Evolutionary conservation across 2,797 vertebrate species (phyloP).

Genomic region (Macropus fuliginosus): DNA sequence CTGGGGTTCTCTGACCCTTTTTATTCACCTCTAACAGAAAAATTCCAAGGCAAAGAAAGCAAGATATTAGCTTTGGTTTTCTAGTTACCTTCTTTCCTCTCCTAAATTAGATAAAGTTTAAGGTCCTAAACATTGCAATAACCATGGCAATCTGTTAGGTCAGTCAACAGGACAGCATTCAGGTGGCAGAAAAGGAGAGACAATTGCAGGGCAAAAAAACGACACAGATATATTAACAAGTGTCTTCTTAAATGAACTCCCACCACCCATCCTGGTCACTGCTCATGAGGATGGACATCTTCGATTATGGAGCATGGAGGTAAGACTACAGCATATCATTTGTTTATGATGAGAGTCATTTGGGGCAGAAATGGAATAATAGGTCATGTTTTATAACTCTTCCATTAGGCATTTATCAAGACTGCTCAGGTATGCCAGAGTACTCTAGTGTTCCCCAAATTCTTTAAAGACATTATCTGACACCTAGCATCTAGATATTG

Average conservation of each 20-base stretch:
- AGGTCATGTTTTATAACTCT: background rate
- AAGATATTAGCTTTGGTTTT: background rate
- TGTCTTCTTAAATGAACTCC: background rate
- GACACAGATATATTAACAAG: no score
- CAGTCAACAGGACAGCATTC: conserved; percentile 52
- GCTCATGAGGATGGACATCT: conserved; percentile 82
- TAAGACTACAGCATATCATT: conserved; percentile 36
- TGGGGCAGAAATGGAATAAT: background rate
- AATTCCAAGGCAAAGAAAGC: background rate
- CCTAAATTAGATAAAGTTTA: conserved; percentile 13
- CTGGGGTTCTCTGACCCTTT: background rate
- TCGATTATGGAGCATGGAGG: conserved; percentile 81
- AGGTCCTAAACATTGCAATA: conserved; percentile 12
- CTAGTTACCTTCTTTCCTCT: conserved; percentile 5
- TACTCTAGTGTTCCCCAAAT: background rate
- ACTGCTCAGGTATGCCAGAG: background rate
- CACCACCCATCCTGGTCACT: conserved; percentile 77
- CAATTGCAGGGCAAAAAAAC: conserved; percentile 41
- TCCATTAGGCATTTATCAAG: background rate
- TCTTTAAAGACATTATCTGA: background rate
- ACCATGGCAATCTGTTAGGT: background rate
- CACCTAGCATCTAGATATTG: background rate
- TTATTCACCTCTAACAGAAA: background rate
- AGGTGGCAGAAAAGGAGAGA: background rate
- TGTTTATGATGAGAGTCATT: conserved; percentile 31